phyloP scores from a whole-genome alignment of 2,797 vertebrate genomes.

The Urosaurus nigricauda region DNA sequence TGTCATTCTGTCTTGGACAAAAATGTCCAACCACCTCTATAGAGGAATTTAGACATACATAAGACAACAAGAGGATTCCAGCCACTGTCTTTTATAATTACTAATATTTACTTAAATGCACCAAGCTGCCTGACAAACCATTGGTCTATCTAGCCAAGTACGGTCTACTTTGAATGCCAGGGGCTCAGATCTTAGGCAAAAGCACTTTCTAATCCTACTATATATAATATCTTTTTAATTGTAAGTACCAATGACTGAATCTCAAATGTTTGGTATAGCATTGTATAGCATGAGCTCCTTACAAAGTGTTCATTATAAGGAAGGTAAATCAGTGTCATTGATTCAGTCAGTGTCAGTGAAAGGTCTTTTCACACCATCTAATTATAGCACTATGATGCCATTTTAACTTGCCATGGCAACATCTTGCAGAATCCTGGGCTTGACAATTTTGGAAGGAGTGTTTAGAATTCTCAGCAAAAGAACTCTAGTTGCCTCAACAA shows the following conservation, averaged over 20 bases:
- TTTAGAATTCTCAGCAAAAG: too few species aligned
- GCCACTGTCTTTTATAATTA: slow-evolving; percentile 13
- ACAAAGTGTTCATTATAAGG: not conserved
- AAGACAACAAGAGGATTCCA: too few species aligned
- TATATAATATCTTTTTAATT: not conserved
- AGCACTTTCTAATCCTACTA: not conserved
- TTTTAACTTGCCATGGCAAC: not conserved
- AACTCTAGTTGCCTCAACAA: too few species aligned
- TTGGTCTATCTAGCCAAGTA: not conserved
- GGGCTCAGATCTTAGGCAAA: not conserved
- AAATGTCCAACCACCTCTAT: too few species aligned
- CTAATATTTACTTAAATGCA: slow-evolving; percentile 16
- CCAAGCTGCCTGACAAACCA: not conserved
- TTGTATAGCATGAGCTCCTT: not conserved
- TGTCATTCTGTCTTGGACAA: too few species aligned
- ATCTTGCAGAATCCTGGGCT: not conserved
- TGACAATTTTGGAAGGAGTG: not conserved
- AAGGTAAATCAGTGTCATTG: not conserved
- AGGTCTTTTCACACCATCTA: too few species aligned
- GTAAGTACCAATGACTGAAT: too few species aligned
- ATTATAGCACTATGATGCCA: too few species aligned
- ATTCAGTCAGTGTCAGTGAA: too few species aligned
- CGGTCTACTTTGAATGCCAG: not conserved
- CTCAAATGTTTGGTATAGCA: not conserved
- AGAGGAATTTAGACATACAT: too few species aligned